A percentile compares a stretch with the other conserved stretches of the same genome.
Evolutionary conservation across 2,888 invertebrate species (phyloP).

Genomic region (Brachyptera risi): DNA sequence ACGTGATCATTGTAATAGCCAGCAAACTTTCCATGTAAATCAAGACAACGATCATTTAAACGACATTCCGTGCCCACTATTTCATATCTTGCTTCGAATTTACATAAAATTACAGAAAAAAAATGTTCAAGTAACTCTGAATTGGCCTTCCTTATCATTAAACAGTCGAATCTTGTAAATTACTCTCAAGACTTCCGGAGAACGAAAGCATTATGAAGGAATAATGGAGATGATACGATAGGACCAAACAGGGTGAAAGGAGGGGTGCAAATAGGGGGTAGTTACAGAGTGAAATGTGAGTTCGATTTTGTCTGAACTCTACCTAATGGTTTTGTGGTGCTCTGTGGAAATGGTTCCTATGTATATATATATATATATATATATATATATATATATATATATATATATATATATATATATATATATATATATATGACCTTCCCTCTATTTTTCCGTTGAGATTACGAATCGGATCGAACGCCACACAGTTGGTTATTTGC

Average conservation of each 20-base stretch:
- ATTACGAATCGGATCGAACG: slow-evolving; percentile 3
- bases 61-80: too few relatives aligned
- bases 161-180: not conserved
- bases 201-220: not conserved
- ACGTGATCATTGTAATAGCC: not conserved
- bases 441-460: not conserved
- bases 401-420: too few relatives aligned
- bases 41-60: not conserved
- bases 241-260: not conserved
- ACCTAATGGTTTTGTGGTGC: slow-evolving; percentile 19
- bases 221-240: not conserved
- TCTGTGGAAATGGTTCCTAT: not conserved
- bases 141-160: not conserved
- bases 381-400: too few relatives aligned
- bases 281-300: not conserved
- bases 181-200: not conserved
- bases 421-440: not conserved
- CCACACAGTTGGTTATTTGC: slow-evolving; percentile 13
- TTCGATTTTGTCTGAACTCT: slow-evolving; percentile 20
- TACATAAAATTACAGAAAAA: not conserved
- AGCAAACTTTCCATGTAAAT: not conserved
- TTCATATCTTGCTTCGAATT: not conserved
- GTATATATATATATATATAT: not conserved
- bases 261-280: not conserved
- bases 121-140: not conserved